These are phyloP conservation scores for Sitta europaea DNA, from an alignment of 2,113 vertebrate species.

Conservation along the genomic window DNA sequence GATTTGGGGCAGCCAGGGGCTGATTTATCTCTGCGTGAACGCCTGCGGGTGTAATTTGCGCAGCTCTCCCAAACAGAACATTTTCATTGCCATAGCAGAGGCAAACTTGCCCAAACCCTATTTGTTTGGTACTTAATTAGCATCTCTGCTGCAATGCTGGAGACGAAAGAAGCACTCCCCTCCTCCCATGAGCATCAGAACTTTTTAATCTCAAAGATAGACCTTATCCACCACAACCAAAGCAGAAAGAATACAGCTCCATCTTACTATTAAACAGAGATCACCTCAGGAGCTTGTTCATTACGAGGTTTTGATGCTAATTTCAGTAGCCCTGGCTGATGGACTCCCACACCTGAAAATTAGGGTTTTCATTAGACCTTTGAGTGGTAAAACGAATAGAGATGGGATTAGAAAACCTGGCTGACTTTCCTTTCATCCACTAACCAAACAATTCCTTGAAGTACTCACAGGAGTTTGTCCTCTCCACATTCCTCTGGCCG, in stretches of 20 bases:
- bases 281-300: neutral
- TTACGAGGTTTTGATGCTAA: neutral
- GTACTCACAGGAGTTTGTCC: neutral
- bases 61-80: constrained; percentile 6
- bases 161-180: neutral
- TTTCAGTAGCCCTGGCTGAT: neutral
- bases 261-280: neutral
- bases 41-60: accelerated
- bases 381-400: neutral
- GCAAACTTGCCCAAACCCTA: neutral
- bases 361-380: neutral
- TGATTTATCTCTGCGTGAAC: neutral
- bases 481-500: neutral
- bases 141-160: neutral
- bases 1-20: neutral
- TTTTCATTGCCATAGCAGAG: neutral
- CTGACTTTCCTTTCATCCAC: neutral
- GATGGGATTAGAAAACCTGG: neutral
- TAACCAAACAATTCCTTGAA: neutral
- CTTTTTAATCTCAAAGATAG: neutral
- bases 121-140: constrained; percentile 16
- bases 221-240: neutral
- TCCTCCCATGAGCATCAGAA: neutral
- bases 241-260: neutral
- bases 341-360: neutral